Conservation (phyloP, 2,113 vertebrate genomes). For the Raja brachyura region DNA sequence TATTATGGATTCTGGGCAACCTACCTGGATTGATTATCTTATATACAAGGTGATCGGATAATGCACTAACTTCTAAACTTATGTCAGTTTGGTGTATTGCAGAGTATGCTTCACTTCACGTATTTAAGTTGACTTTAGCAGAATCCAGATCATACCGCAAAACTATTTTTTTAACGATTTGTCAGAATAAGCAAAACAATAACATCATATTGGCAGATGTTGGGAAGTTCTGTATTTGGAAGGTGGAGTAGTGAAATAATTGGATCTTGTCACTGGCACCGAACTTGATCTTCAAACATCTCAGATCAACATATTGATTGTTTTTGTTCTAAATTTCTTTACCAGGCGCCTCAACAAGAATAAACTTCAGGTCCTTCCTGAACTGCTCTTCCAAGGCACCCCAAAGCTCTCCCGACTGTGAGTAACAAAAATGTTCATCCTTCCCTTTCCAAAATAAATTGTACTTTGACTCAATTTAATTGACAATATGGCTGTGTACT, state of each 20-base stretch:
- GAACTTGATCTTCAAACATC: not conserved
- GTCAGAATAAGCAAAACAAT: not conserved
- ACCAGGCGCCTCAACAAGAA: conserved; percentile 92
- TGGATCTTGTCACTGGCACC: not conserved
- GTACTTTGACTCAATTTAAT: not conserved
- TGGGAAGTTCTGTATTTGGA: not conserved
- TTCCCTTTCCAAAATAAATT: not conserved
- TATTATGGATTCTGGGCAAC: not conserved
- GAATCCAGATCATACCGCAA: not conserved
- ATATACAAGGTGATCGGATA: not conserved
- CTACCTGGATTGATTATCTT: not conserved
- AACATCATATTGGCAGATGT: not conserved
- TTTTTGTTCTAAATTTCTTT: conserved; percentile 39
- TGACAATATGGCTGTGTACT: not conserved
- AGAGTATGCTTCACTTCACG: not conserved
- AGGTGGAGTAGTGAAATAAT: not conserved
- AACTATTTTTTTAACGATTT: no score
- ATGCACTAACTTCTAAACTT: not conserved
- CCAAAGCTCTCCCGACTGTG: conserved; percentile 91
- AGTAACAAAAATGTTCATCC: conserved; percentile 56
- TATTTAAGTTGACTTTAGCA: not conserved
- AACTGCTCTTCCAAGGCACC: conserved; percentile 93
- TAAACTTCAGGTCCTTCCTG: conserved; percentile 88
- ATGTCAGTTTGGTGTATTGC: not conserved
- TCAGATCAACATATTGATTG: not conserved